Evolutionary conservation across 1,140 invertebrate genomes (phyloP), one percentile per base, ranked within the genome.

Genomic region (Calephelis nemesis): DNA sequence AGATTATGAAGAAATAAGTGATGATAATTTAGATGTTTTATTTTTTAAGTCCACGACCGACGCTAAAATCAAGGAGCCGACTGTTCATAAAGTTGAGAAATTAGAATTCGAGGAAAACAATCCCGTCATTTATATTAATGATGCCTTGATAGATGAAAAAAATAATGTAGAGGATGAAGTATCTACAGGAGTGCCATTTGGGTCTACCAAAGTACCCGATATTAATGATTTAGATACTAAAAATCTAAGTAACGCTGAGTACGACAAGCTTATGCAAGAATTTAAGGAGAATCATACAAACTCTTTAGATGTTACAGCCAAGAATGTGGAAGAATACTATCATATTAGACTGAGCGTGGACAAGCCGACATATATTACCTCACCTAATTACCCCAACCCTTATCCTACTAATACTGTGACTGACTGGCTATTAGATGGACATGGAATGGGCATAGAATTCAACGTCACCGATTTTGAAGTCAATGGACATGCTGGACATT

Each of bases 341-440:
- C 15, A 67, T 11, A 10, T 74, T 48, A 65, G 65, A 58, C 64
- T 85, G 49, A 74, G 62, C 42, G 64, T 76, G 6, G 79, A 85
- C 12, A 68, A 77, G 15, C 72, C 78, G 8, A 71, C 74, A 9
- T 66, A 77, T 4, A 58, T 91, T 5, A 84, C 83, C 5, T 87
- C 84, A 7, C 81, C 83, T 10, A 76, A 83, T 9, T 87, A 80
- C 47, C 85, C 85, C 0, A 67, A 40, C 12, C 60, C 69, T 19
- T 91, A 89, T 62, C 84, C 87, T 11, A 83, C 82, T 0, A 78
- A 83, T 52, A 74, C 71, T 7, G 74, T 76, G 10, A 71, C 79
- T 9, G 87, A 91, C 65, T 91, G 87, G 84, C 75, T 87, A n/a
- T 70, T 91, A 10, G 75, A 80, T 13, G 88, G 87, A 0, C 70